Evolutionary conservation across 2,113 vertebrate genomes (phyloP).

Genomic region (Peromyscus polionotus): DNA sequence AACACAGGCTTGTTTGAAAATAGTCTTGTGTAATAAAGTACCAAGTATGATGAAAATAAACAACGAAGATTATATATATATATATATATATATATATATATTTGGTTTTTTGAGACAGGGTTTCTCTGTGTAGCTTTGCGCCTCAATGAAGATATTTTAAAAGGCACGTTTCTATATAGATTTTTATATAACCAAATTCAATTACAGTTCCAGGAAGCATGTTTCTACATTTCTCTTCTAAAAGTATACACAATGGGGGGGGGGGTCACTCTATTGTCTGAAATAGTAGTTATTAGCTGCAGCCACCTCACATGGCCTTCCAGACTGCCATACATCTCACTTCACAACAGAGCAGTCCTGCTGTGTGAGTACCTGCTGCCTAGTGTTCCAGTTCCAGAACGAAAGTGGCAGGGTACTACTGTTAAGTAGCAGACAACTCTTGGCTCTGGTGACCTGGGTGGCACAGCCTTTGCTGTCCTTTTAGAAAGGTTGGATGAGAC

Average conservation of each 20-base stretch:
- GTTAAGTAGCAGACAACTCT: not conserved
- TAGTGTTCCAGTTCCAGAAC: not conserved
- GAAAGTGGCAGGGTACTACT: not conserved
- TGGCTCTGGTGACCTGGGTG: not conserved
- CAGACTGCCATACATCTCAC: not conserved
- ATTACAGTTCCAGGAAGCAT: slow-evolving; percentile 30
- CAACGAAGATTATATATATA: too few relatives aligned
- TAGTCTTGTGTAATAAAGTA: not conserved
- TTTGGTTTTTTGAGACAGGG: too few relatives aligned
- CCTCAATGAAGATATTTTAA: not conserved
- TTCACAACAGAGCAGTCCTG: not conserved
- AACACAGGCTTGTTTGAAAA: not conserved
- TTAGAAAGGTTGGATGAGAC: not conserved
- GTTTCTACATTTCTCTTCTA: slow-evolving; percentile 14
- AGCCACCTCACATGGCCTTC: not conserved
- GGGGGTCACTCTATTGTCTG: not conserved
- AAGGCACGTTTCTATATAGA: not conserved
- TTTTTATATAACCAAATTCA: slow-evolving; percentile 40
- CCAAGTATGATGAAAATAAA: not conserved
- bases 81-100: not conserved
- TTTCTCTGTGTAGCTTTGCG: too few relatives aligned
- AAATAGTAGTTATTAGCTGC: not conserved
- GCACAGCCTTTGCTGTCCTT: not conserved
- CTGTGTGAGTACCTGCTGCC: not conserved
- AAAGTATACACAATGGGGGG: not conserved